A percentile compares a stretch with the other conserved stretches of the same genome.
Conservation (phyloP, 2,797 vertebrate genomes). For the Botia kubotai region DNA sequence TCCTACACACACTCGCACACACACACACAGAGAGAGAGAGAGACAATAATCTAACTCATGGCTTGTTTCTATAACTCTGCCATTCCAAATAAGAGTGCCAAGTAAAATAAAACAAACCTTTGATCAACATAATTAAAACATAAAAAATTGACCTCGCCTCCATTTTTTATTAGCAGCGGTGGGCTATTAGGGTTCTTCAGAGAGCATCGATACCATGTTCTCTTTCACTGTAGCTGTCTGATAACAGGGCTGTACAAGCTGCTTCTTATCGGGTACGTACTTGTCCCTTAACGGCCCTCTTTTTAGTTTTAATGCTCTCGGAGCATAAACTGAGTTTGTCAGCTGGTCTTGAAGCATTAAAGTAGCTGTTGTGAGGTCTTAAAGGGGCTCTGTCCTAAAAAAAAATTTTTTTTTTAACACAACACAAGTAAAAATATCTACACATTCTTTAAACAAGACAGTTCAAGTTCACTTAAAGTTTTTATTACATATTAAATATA, state of each 20-base stretch:
- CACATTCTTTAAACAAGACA: no score
- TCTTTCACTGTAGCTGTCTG: constrained; percentile 18
- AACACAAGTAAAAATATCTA: background rate
- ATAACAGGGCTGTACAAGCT: constrained; percentile 30
- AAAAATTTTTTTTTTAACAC: background rate
- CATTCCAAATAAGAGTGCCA: background rate
- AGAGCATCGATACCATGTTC: constrained; percentile 1
- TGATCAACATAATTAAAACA: background rate
- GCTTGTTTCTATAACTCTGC: background rate
- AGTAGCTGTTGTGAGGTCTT: constrained; percentile 11
- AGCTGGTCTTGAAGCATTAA: constrained; percentile 2
- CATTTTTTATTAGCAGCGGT: constrained; percentile 8
- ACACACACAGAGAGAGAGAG: no score
- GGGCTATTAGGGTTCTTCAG: background rate
- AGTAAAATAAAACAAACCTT: constrained; percentile 8
- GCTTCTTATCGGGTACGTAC: constrained; percentile 18
- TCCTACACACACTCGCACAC: background rate
- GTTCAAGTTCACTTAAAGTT: no score
- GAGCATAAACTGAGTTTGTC: background rate
- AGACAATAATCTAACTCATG: background rate
- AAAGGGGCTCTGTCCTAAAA: background rate
- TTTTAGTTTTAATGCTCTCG: constrained; percentile 11
- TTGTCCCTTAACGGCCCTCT: constrained; percentile 3
- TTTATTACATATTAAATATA: no score
- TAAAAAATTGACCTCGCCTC: background rate